Percentiles rank a stretch among this genome's conserved stretches.
Conservation (phyloP, 2,797 vertebrate genomes). For the Nasua narica region DNA sequence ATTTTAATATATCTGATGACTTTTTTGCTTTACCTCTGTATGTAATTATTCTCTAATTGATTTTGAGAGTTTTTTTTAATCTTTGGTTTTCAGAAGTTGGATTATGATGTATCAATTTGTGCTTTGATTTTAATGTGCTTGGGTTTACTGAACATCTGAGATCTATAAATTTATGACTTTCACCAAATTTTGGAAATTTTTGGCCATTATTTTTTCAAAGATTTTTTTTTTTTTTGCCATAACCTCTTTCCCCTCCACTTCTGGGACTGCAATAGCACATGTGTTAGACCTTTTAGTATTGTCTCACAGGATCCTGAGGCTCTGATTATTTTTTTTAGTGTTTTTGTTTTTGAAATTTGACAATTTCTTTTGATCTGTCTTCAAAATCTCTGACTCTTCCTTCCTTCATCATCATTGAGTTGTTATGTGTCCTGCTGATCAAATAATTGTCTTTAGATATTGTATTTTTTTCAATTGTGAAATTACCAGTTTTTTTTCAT, state of each 20-base stretch:
- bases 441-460: not conserved
- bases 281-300: not conserved
- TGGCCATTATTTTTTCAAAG: not conserved
- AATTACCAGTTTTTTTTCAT: not conserved
- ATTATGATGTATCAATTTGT: not conserved
- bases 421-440: not conserved
- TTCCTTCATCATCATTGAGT: not conserved
- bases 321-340: not conserved
- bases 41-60: not conserved
- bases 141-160: not conserved
- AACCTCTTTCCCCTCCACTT: not conserved
- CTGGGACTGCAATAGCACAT: not conserved
- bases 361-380: not conserved
- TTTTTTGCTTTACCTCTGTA: not conserved
- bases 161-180: not conserved
- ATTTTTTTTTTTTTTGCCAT: not conserved
- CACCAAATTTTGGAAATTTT: not conserved
- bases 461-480: not conserved
- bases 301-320: not conserved
- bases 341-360: not conserved
- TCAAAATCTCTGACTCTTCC: not conserved
- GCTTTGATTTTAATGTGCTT: not conserved
- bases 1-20: not conserved
- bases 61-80: not conserved
- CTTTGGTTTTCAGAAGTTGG: not conserved